Evolutionary conservation across 2,888 invertebrate species (phyloP).

Genomic region (Horisme vitalbata): DNA sequence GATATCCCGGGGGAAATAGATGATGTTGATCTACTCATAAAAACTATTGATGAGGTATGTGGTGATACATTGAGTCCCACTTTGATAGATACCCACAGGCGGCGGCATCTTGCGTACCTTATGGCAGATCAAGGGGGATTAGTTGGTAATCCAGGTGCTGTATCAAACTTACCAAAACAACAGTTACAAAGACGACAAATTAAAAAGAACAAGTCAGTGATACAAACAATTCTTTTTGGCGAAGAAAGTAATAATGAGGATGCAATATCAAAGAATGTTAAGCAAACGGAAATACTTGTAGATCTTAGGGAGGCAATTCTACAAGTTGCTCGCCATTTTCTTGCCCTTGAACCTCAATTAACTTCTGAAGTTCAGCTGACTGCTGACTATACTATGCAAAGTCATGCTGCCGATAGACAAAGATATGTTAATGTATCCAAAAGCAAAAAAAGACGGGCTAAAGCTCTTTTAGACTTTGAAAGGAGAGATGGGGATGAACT

Average conservation of each 20-base stretch:
- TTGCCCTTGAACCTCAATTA: conserved; percentile 94
- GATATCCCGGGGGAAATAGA: conserved; percentile 97
- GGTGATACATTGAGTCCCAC: conserved; percentile 93
- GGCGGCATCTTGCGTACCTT: conserved; percentile 96
- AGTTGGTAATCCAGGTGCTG: conserved; percentile 94
- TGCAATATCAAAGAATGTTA: conserved; percentile 96
- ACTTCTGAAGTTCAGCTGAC: conserved; percentile 90
- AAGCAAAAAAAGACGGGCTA: conserved; percentile 94
- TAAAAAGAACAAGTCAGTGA: conserved; percentile 94
- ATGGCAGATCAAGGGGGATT: conserved; percentile 98
- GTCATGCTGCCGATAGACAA: conserved; percentile 96
- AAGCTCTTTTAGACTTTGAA: conserved; percentile 98
- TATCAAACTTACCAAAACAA: conserved; percentile 96
- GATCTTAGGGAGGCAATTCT: conserved; percentile 97
- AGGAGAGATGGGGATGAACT: conserved; percentile 98
- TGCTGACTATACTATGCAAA: conserved; percentile 97
- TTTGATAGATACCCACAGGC: conserved; percentile 93
- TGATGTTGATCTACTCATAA: conserved; percentile 93
- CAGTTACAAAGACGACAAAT: conserved; percentile 93
- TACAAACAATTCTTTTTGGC: conserved; percentile 94
- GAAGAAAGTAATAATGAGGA: conserved; percentile 91
- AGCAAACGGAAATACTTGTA: conserved; percentile 99
- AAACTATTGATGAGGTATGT: conserved; percentile 86
- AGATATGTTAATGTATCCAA: conserved; percentile 96
- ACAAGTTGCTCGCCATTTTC: conserved; percentile 95